phyloP scores from a whole-genome alignment of 2,797 vertebrate species.

The Cephalopachus bancanus region DNA sequence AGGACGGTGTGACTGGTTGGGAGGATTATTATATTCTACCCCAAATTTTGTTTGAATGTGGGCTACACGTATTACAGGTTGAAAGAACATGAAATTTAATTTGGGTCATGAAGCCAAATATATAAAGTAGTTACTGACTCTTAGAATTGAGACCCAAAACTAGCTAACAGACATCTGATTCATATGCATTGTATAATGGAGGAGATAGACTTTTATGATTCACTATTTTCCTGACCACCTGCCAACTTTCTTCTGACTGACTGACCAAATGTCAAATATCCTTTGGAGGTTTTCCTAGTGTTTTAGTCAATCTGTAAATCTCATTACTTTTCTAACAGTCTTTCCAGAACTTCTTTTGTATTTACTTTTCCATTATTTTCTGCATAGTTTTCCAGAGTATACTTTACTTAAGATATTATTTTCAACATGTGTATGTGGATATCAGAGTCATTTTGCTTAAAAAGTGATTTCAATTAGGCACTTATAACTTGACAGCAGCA shows the following conservation, averaged over 20 bases:
- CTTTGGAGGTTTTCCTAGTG: slow-evolving; percentile 71
- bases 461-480: slow-evolving; percentile 40
- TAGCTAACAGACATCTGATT: slow-evolving; percentile 49
- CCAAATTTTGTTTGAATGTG: not conserved
- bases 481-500: not conserved
- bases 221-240: slow-evolving; percentile 76
- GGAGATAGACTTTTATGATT: slow-evolving; percentile 72
- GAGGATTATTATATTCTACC: slow-evolving; percentile 20
- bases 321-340: slow-evolving; percentile 79
- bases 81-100: slow-evolving; percentile 63
- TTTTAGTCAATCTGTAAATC: slow-evolving; percentile 78
- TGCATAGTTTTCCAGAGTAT: slow-evolving; percentile 53
- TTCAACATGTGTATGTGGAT: slow-evolving; percentile 3
- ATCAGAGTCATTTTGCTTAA: slow-evolving; percentile 53
- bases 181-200: slow-evolving; percentile 53
- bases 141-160: slow-evolving; percentile 43
- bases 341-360: slow-evolving; percentile 76
- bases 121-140: slow-evolving; percentile 41
- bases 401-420: slow-evolving; percentile 66
- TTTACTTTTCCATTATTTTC: slow-evolving; percentile 76
- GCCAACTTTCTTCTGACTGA: slow-evolving; percentile 74
- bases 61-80: not conserved
- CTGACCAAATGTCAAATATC: slow-evolving; percentile 74
- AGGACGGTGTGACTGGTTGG: slow-evolving; percentile 35
- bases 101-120: not conserved